Evolutionary conservation across 2,113 vertebrate genomes (phyloP).

Genomic region (Corydoras sp.): DNA sequence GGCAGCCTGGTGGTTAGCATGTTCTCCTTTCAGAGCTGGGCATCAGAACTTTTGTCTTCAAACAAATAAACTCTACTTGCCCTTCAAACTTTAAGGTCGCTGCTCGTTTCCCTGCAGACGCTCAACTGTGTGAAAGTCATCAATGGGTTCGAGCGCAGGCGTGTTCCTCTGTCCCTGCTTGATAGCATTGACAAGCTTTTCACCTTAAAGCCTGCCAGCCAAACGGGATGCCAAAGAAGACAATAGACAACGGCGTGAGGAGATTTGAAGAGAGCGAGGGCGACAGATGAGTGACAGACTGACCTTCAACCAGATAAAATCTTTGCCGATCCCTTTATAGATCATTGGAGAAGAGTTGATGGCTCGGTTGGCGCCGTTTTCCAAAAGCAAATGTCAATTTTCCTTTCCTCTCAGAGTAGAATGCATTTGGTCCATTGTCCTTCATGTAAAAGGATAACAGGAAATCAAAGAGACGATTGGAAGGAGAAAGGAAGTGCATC

Average conservation of each 20-base stretch:
- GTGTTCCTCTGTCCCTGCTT: constrained; percentile 28
- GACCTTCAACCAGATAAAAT: constrained; percentile 36
- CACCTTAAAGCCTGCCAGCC: constrained; percentile 29
- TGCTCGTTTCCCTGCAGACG: too few relatives aligned
- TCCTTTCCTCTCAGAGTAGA: neutral
- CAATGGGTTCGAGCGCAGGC: neutral
- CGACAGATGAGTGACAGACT: constrained; percentile 31
- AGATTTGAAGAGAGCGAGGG: constrained; percentile 15
- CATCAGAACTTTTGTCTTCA: neutral
- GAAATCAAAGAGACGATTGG: neutral
- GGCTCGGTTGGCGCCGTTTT: neutral
- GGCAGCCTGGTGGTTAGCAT: too few relatives aligned
- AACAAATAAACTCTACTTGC: too few relatives aligned
- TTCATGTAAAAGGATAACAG: neutral
- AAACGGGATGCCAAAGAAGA: constrained; percentile 21
- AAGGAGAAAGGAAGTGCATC: too few relatives aligned
- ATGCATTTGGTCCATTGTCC: constrained; percentile 1
- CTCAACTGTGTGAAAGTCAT: too few relatives aligned
- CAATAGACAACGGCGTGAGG: constrained; percentile 5
- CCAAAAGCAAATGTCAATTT: constrained; percentile 11
- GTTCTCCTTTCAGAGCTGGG: too few relatives aligned
- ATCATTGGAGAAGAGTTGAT: constrained; percentile 30
- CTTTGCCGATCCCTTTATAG: constrained; percentile 19
- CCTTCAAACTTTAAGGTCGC: too few relatives aligned
- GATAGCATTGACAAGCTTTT: constrained; percentile 41